Evolutionary conservation across 2,888 invertebrate species (phyloP), one percentile per base, ranked within the genome.

Genomic region (Mesorhabditis sp.): DNA sequence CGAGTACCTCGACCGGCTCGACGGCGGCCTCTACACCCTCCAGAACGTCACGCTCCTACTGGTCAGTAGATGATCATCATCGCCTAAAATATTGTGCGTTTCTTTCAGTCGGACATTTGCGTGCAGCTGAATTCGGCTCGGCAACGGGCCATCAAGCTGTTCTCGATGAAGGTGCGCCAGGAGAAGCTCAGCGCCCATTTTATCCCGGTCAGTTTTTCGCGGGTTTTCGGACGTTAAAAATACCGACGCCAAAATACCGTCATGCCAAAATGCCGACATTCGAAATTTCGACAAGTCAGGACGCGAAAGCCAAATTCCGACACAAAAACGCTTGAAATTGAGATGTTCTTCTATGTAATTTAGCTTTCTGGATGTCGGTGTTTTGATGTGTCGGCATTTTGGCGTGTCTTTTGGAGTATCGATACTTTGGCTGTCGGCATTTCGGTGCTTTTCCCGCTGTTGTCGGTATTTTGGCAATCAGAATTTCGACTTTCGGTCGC

Each of bases 21-120:
- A 96, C 72, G 92, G 92, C 6, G 98, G 98, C 0, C 89, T 98
- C n/a, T 98, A 96, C 86, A 94, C 94, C 5, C 71, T 78, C 28
- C 97, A 98, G 87, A 89, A 95, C 67, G 91, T 97, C 43, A 95
- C 96, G 87, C 93, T 94, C 86, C 87, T 90, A 69, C 88, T 90
- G 83, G 58, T 50, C n/a, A 50, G 58, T 50, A n/a, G 7, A 13
- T 50, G 28, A 28, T 28, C n/a, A n/a, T 50, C n/a, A 13, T 50
- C 10, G 58, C n/a, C n/a, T 50, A 13, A n/a, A 50, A 50, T 10
- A 10, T 50, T n/a, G 7, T 13, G n/a, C 10, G 10, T 13, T 13
- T 13, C 7, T 13, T 50, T 50, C 58, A 50, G 58, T 81, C 89
- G 65, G 89, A 90, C 73, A 87, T 89, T 10, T 89, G 88, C 76